A percentile compares a stretch with the other conserved stretches of the same genome.
Conservation (phyloP, 2,797 vertebrate genomes). For the Chiloscyllium punctatum region DNA sequence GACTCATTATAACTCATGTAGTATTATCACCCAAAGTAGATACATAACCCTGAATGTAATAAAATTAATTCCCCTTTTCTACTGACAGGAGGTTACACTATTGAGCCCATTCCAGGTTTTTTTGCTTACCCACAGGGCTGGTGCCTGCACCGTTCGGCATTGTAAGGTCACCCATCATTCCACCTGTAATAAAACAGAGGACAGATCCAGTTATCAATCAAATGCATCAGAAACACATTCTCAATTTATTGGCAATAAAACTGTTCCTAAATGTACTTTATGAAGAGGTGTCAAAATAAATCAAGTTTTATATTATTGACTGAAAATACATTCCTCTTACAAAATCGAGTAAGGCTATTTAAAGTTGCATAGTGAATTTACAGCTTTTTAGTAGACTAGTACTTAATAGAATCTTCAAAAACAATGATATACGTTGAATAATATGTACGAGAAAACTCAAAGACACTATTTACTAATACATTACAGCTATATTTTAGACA, state of each 20-base stretch:
- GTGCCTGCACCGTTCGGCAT: constrained; percentile 81
- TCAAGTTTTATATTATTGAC: background rate
- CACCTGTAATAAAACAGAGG: constrained; percentile 68
- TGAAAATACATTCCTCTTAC: background rate
- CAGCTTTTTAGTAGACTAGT: background rate
- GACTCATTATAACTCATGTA: background rate
- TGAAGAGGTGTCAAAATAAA: accelerated
- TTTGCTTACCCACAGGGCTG: constrained; percentile 78
- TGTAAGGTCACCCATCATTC: constrained; percentile 78
- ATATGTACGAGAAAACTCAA: background rate
- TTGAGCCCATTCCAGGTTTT: background rate
- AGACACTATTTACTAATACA: background rate
- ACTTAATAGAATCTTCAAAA: background rate
- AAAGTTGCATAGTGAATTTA: background rate
- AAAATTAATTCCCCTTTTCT: background rate
- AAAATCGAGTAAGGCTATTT: background rate
- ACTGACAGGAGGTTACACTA: background rate
- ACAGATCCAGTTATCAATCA: constrained; percentile 50
- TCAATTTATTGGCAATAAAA: background rate
- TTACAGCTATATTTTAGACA: background rate
- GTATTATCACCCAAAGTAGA: background rate
- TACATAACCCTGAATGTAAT: background rate
- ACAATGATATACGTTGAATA: background rate
- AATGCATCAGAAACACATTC: background rate
- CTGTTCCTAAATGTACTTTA: background rate